A percentile compares a stretch with the other conserved stretches of the same genome.
phyloP scores from a whole-genome alignment of 2,888 invertebrate species.

The Panopea generosa region DNA sequence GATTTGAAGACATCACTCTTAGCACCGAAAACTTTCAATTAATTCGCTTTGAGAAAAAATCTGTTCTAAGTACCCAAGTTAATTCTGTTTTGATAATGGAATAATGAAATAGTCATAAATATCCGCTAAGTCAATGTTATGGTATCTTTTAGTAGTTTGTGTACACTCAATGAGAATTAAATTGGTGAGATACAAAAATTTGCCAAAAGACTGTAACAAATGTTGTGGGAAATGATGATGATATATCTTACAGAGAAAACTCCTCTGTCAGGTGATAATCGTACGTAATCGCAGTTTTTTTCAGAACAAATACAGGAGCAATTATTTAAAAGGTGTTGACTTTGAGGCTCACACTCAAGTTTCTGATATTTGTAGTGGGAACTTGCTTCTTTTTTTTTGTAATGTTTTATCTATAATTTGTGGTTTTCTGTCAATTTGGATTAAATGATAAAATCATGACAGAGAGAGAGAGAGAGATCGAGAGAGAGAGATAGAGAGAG shows the following conservation, averaged over 20 bases:
- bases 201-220: conserved; percentile 5
- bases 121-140: conserved; percentile 18
- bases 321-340: too few relatives aligned
- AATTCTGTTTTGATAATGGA: conserved; percentile 24
- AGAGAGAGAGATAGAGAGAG: too few relatives aligned
- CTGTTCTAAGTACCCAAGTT: conserved; percentile 26
- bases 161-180: conserved; percentile 15
- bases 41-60: conserved; percentile 19
- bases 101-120: conserved; percentile 27
- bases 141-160: conserved; percentile 22
- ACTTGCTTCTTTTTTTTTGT: too few relatives aligned
- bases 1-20: conserved; percentile 22
- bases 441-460: too few relatives aligned
- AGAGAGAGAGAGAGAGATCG: too few relatives aligned
- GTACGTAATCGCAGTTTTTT: too few relatives aligned
- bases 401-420: too few relatives aligned
- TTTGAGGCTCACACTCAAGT: too few relatives aligned
- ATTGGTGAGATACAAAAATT: conserved; percentile 30
- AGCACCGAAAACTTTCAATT: conserved; percentile 21
- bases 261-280: not conserved
- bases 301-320: too few relatives aligned
- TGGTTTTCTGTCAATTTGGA: too few relatives aligned
- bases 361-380: too few relatives aligned
- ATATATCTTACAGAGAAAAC: conserved; percentile 19
- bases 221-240: conserved; percentile 19